These are phyloP conservation scores for Sialia sialis DNA, from an alignment of 2,113 vertebrate species.

Conservation along the genomic window DNA sequence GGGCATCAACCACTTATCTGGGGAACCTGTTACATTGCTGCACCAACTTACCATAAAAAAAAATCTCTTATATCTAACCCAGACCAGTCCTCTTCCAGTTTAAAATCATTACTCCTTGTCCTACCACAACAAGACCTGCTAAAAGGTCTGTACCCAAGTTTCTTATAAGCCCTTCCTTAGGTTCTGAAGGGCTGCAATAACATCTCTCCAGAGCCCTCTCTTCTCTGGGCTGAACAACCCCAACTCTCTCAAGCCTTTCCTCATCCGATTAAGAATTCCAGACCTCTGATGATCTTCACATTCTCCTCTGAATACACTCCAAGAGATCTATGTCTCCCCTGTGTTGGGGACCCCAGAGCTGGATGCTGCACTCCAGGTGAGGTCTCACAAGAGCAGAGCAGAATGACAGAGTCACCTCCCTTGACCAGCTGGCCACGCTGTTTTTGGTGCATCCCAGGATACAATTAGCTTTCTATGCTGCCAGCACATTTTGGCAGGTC, in stretches of 20 bases:
- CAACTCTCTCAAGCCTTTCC: background rate
- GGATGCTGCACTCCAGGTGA: background rate
- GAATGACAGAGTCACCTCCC: background rate
- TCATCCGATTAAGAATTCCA: background rate
- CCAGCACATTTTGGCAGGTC: fast-evolving
- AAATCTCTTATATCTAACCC: background rate
- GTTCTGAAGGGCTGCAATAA: background rate
- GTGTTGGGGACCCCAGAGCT: background rate
- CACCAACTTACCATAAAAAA: background rate
- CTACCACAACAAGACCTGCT: background rate
- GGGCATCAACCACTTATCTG: background rate
- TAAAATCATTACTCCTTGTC: background rate
- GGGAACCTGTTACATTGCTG: background rate
- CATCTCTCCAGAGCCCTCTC: background rate
- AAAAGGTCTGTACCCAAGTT: background rate
- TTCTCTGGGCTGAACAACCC: background rate
- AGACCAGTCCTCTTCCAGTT: background rate
- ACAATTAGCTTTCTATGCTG: fast-evolving
- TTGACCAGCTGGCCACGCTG: fast-evolving
- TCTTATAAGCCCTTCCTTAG: background rate
- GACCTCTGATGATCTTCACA: background rate
- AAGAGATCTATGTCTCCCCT: background rate
- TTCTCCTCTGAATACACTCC: background rate
- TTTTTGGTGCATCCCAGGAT: background rate
- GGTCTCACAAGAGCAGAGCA: background rate